Evolutionary conservation across 2,797 vertebrate genomes (phyloP), one percentile per base, ranked within the genome.

Genomic region (Melanotaenia boesemani): DNA sequence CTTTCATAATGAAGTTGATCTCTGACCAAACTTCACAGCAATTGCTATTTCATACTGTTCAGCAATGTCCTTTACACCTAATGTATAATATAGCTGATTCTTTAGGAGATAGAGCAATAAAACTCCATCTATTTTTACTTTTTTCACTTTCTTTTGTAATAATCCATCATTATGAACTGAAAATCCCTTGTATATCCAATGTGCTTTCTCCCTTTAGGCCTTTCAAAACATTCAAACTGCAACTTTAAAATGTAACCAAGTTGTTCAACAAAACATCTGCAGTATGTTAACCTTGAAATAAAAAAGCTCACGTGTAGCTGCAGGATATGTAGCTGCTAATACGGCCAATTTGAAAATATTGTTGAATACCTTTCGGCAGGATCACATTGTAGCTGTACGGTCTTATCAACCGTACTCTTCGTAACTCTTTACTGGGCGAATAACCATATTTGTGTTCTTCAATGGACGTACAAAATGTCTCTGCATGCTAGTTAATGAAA

Each of bases 1-100:
- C 70, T 79, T 66, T 63, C 74, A 64, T 90, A 85, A 88, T 91
- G 76, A 83, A 82, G 68, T 79, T 72, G 66, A 84, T 84, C 80
- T 80, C 67, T 55, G 76, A 65, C 60, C 81, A 79, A 76, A 71
- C 72, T 67, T 74, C n/a, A 34, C 48, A 68, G 39, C 26, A 16
- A 71, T 39, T 24, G 64, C 69, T 66, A 36, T 68, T 89, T 61
- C 37, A 58, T 41, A 56, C 58, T 74, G 66, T 75, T 67, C 50
- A 71, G 59, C 62, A 52, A 55, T 76, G 77, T 59, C 76, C 63
- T 81, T 46, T 77, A 55, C 22, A 54, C 46, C 76, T 69, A 63
- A 66, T 67, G 70, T 36, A 71, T 62, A 57, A 44, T 30, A 65
- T 15, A 39, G 39, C 52, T 13, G 8, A 20, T 34, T 36, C 6